phyloP scores from a whole-genome alignment of 2,797 vertebrate species.

The Perodicticus potto region DNA sequence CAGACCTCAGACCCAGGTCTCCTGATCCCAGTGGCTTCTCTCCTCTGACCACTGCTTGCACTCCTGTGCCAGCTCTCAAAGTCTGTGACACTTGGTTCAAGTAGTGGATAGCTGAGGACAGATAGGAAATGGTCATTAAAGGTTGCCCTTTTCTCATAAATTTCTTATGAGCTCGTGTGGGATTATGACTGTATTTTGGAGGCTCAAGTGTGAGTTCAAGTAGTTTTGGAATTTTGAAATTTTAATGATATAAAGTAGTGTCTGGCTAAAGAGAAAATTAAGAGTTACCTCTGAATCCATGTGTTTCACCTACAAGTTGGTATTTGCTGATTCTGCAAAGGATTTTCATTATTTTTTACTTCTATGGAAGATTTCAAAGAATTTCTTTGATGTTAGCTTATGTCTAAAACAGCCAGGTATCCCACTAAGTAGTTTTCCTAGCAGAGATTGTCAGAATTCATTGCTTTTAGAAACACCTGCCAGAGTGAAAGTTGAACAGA shows the following conservation, averaged over 20 bases:
- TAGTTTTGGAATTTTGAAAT: background rate
- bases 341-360: background rate
- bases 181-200: background rate
- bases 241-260: background rate
- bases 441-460: background rate
- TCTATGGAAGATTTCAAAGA: background rate
- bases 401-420: background rate
- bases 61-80: too few relatives aligned
- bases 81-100: background rate
- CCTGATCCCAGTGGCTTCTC: background rate
- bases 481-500: background rate
- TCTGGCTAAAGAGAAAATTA: background rate
- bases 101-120: background rate
- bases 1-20: background rate
- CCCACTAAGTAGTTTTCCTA: background rate
- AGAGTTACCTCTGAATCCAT: background rate
- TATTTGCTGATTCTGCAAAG: conserved; percentile 43
- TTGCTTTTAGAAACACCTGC: background rate
- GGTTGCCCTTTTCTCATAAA: background rate
- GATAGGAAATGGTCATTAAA: background rate
- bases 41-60: background rate
- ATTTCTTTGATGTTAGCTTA: conserved; percentile 17
- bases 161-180: background rate
- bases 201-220: background rate
- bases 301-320: background rate